Base-by-base conservation (phyloP, 2,888 invertebrate species). In the Volucella inflata region DNA sequence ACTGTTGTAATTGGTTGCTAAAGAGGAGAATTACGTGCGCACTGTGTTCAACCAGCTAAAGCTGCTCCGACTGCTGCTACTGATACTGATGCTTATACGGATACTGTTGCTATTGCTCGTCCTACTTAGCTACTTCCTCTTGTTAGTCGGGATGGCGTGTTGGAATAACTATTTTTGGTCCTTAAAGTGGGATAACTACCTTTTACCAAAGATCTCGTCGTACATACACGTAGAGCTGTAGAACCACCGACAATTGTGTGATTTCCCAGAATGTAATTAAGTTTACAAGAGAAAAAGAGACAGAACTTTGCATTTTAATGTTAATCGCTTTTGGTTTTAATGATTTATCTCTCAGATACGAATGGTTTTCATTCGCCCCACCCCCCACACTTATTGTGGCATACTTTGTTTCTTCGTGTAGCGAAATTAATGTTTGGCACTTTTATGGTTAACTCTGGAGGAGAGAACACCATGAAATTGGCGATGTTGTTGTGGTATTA, bases 1-100 rank as follows among this genome's bases (percentile, higher is more conserved):
- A 67, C 77, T 82, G 82, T 77, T 82, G 82, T 82, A 82, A 82
- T 77, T 82, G 77, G 77, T 82, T 77, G 72, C 82, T 77, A 82
- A 82, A 77, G 82, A 82, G 77, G 42, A 77, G 60, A 59, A 46
- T 60, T 72, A 67, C 71, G 53, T 71, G 71, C 76, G 76, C 65
- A 67, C 17, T 55, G 53, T 51, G 51, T 48, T 57, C 50, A 30
- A 30, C 30, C 30, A 30, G 30, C 30, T 30, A 30, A 30, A 30
- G 30, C 10, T 36, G 17, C 51, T 48, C 30, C 36, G 36, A 46
- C 40, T 48, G 16, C 17, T 36, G 21, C 48, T 44, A 12, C 42
- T 30, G 4, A 30, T 30, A 30, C 30, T 48, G 65, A 10, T 67
- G 42, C 44, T 30, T 21, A 38, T 50, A 12, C 11, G 50, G 64